Evolutionary conservation across 2,888 invertebrate genomes (phyloP).

Genomic region (Conops quadrifasciatus): DNA sequence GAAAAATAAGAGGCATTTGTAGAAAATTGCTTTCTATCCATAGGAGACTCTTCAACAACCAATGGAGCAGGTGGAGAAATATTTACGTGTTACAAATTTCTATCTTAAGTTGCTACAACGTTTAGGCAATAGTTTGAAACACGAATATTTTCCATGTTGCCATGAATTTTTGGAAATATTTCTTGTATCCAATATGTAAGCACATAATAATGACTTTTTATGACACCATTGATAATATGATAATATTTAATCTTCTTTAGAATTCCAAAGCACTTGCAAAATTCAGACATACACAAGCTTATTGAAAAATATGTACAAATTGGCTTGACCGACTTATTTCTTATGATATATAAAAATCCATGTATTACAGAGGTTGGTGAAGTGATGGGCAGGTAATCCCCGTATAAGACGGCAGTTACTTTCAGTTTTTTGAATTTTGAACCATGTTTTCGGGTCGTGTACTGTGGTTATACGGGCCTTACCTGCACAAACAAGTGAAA

Average conservation of each 20-base stretch:
- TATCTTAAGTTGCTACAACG: conserved; percentile 50
- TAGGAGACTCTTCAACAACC: conserved; percentile 42
- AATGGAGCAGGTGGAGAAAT: conserved; percentile 45
- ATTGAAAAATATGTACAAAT: conserved; percentile 42
- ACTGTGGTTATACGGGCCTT: too few species aligned
- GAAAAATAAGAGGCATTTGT: not conserved
- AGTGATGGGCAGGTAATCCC: too few species aligned
- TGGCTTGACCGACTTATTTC: conserved; percentile 40
- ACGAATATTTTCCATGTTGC: conserved; percentile 52
- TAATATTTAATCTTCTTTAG: conserved; percentile 43
- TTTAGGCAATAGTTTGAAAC: conserved; percentile 41
- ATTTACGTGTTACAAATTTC: conserved; percentile 47
- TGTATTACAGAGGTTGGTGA: conserved; percentile 45
- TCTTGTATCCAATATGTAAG: conserved; percentile 40
- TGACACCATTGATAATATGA: too few species aligned
- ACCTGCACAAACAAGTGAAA: too few species aligned
- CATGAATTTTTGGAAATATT: conserved; percentile 40
- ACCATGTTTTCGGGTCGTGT: too few species aligned
- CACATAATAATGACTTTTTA: conserved; percentile 23
- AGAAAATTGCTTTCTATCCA: not conserved
- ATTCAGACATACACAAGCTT: conserved; percentile 31
- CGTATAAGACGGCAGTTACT: too few species aligned
- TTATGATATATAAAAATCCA: conserved; percentile 44
- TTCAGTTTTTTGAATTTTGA: too few species aligned
- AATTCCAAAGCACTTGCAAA: conserved; percentile 21